Base-by-base conservation (phyloP, 2,797 vertebrate species). In the Sylvia borin region DNA sequence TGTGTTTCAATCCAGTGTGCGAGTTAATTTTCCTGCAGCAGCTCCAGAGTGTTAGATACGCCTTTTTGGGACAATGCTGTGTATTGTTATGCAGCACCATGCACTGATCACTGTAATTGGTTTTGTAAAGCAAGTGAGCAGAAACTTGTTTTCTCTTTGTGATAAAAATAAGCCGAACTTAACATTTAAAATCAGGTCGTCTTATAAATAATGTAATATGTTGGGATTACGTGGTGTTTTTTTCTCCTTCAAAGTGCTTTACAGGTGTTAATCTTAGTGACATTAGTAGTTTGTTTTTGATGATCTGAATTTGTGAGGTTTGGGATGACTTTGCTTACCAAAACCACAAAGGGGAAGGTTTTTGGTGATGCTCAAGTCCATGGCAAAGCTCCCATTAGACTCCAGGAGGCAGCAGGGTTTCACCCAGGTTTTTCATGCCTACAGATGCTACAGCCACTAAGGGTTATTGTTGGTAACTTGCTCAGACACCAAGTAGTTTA, bases 381-480 rank as follows among this genome's bases (percentile, higher is more conserved):
- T 78, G 89, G 66, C 81, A 91, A 74, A 61, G 76, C 93, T 94
- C 58, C 82, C 55, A 6, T 55, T 85, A 58, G 76, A 87, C 95
- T 97, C 91, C 94, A 93, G 95, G 95, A 96, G 92, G 95, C 94
- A 96, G 95, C 91, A 95, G 65, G 95, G 85, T 60, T 96, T 96
- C 91, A 77, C 58, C 62, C 20, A 72, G 81, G 57, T 32, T 90
- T 90, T 74, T 68, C 55, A 70, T 80, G 47, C 78, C 72, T 81
- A 10, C 82, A 42, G 20, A 53, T 32, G 45, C 75, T 71, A 11
- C 85, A 92, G 68, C 53, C 68, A 65, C 50, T 50, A 26, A 91
- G 65, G 29, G 47, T 81, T 32, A 32, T 92, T 58, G 79, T 47
- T 6, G 7, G 34, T 42, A 65, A 50, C 73, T 65, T 65, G 54